Evolutionary conservation across 2,888 invertebrate species (phyloP).

Genomic region (Pristionchus fissidentatus): DNA sequence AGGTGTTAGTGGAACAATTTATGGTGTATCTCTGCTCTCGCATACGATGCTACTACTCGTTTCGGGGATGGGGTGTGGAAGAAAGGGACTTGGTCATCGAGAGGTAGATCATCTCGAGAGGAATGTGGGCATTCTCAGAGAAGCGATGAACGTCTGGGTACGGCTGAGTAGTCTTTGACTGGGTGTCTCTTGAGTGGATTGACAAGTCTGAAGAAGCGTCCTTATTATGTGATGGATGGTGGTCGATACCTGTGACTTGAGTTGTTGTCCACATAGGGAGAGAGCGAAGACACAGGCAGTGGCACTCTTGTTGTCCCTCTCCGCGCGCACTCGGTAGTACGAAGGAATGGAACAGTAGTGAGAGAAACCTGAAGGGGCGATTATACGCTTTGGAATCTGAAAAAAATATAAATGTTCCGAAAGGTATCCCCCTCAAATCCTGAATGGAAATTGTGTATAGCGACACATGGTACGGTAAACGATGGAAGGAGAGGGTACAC

Average conservation of each 20-base stretch:
- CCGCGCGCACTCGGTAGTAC: conserved; percentile 2
- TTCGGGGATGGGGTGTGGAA: neutral
- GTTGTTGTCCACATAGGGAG: neutral
- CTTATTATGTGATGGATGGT: neutral
- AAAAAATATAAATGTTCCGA: neutral
- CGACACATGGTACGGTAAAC: neutral
- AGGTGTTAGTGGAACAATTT: conserved; percentile 1
- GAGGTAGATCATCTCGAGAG: neutral
- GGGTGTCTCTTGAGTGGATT: neutral
- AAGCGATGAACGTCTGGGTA: conserved; percentile 13
- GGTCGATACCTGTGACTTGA: neutral
- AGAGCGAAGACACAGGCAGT: conserved; percentile 11
- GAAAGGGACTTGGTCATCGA: neutral
- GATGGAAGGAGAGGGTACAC: neutral
- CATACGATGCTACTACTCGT: no score
- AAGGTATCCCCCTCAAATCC: neutral
- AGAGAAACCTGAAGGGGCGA: conserved; percentile 12
- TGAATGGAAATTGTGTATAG: neutral
- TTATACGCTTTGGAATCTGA: neutral
- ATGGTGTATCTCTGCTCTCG: conserved; percentile 32
- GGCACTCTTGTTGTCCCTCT: neutral
- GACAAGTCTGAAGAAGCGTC: neutral
- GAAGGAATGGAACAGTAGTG: neutral
- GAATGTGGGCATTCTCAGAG: neutral
- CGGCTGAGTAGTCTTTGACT: neutral